Evolutionary conservation across 2,113 vertebrate species (phyloP).

Genomic region (Oncorhynchus nerka): DNA sequence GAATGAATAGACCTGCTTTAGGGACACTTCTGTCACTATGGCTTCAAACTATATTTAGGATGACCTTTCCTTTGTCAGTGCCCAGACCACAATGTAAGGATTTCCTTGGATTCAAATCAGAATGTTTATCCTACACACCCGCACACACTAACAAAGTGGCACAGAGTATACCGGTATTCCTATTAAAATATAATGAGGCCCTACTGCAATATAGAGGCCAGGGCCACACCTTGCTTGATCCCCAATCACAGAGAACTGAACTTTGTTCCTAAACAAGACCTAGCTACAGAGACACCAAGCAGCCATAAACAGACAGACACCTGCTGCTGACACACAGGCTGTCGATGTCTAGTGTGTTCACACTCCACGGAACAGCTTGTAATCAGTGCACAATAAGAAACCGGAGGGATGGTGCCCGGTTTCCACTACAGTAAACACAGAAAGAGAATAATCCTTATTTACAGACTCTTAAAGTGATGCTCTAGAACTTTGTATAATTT

Average conservation of each 20-base stretch:
- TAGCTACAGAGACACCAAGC: neutral
- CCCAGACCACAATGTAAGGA: slow-evolving; percentile 63
- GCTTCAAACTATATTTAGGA: slow-evolving; percentile 47
- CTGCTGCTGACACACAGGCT: neutral
- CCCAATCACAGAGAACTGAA: neutral
- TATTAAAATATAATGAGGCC: neutral
- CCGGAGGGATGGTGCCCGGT: neutral
- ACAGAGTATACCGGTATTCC: neutral
- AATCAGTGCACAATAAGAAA: neutral
- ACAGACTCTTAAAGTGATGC: slow-evolving; percentile 32
- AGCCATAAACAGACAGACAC: neutral
- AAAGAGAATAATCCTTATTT: slow-evolving; percentile 28
- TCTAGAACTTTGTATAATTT: too few species aligned
- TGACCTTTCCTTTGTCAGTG: slow-evolving; percentile 51
- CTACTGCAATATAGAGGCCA: neutral
- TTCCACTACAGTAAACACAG: slow-evolving; percentile 15
- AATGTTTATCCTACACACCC: slow-evolving; percentile 7
- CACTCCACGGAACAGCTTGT: slow-evolving; percentile 6
- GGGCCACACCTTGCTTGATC: neutral
- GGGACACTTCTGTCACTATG: neutral
- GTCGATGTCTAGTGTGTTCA: too few species aligned
- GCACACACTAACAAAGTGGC: neutral
- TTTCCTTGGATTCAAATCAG: slow-evolving; percentile 54
- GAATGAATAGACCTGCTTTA: neutral
- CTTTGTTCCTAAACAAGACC: neutral